These are phyloP conservation scores for Cyanocitta stelleri DNA, from an alignment of 2,113 vertebrate species.

Conservation along the genomic window DNA sequence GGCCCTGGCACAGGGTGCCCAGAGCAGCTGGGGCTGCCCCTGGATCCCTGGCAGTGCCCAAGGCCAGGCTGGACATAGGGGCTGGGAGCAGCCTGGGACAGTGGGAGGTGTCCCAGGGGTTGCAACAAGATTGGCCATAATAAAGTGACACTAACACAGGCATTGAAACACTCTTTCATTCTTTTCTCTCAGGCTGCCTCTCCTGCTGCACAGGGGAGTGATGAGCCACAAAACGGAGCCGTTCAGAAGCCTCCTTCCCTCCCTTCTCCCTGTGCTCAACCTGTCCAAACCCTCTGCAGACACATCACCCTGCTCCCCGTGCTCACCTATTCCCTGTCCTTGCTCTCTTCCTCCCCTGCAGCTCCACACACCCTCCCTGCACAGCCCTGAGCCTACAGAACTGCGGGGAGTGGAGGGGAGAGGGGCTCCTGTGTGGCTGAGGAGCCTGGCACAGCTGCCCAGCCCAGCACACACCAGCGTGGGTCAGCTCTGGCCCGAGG, in stretches of 20 bases:
- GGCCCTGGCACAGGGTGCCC: neutral
- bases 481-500: neutral
- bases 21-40: neutral
- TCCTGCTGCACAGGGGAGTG: too few relatives aligned
- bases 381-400: neutral
- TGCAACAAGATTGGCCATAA: neutral
- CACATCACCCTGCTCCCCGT: neutral
- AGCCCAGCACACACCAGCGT: neutral
- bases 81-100: neutral
- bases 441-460: neutral
- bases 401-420: rapidly evolving
- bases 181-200: neutral
- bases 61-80: neutral
- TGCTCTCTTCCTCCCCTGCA: neutral
- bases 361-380: neutral
- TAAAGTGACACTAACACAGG: neutral
- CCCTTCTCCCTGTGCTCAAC: too few relatives aligned
- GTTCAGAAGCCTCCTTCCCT: neutral
- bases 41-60: neutral
- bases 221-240: neutral
- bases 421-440: neutral
- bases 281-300: neutral
- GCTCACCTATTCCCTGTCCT: neutral
- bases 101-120: neutral
- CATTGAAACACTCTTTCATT: too few relatives aligned